Base-by-base conservation (phyloP, 2,113 vertebrate species). In the Ictalurus punctatus region DNA sequence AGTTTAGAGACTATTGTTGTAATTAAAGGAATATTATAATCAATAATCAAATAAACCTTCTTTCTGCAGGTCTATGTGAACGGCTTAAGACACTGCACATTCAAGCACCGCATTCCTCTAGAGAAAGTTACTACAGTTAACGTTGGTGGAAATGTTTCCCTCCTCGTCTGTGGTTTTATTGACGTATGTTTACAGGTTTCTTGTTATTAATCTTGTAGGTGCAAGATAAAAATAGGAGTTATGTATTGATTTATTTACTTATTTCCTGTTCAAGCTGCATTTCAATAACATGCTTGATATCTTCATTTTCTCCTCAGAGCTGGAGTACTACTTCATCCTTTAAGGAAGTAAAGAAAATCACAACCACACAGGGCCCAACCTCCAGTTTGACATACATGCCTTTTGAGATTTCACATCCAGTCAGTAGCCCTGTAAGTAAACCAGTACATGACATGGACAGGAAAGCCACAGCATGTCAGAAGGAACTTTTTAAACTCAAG, bases 51-150 rank as follows among this genome's bases (percentile, higher is more conserved):
- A 69, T 69, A 1, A 8, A 65, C 30, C 83, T 27, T 52, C 14
- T 67, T 65, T 76, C 58, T 34, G 30, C 34, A 71, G 23, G 76
- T 86, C 4, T 81, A 82, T 61, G 67, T 88, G 87, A 84, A 88
- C 27, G 67, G 69, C 1, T 1, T 10, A 27, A 37, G 13, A 40
- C 65, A 58, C n/a, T 83, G 23, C 80, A 58, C 19, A 0, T 83
- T 83, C 25, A 88, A 83, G 19, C 87, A 88, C 17, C 79, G 87
- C 63, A 59, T 73, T 12, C 79, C 78, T 21, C 8, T 74, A 23
- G 67, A 63, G 12, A 88, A 59, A 63, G 87, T 84, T 44, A 30
- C 63, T 0, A 23, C 40, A 13, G 7, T 88, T 52, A 0, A 16
- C 0, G 52, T 88, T 19, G 0, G 1, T 16, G 87, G 87, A 44